phyloP scores from a whole-genome alignment of 1,140 invertebrate genomes.

The Scaptomyza graminum region DNA sequence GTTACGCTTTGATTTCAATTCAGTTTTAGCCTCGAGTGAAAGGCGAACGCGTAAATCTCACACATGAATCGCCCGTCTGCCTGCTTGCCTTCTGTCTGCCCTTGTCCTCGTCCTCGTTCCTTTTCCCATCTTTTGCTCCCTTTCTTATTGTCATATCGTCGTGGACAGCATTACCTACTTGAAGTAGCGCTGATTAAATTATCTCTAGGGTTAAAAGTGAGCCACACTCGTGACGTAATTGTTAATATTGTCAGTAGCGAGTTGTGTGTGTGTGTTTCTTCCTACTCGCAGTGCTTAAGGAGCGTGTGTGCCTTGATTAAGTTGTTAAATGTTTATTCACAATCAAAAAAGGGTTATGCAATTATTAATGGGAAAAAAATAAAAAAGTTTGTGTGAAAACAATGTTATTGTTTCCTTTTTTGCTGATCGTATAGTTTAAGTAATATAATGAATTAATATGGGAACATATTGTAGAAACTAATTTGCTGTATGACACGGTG shows the following conservation, averaged over 20 bases:
- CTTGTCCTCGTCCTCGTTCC: conserved; percentile 26
- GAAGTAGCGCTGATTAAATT: conserved; percentile 74
- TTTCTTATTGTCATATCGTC: conserved; percentile 58
- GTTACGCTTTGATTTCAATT: conserved; percentile 77
- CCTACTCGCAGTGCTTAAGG: conserved; percentile 3
- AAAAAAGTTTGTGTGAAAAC: neutral
- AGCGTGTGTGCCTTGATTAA: conserved; percentile 37
- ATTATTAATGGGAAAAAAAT: neutral
- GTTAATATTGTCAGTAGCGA: conserved; percentile 9
- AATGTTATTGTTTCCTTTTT: no score
- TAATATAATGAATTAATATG: no score
- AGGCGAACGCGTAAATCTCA: conserved; percentile 57
- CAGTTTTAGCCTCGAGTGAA: conserved; percentile 46
- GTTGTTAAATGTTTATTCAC: conserved; percentile 24
- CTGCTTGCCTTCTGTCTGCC: neutral
- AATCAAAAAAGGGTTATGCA: conserved; percentile 29
- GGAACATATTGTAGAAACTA: no score
- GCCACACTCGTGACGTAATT: conserved; percentile 66
- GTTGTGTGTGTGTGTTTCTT: conserved; percentile 4
- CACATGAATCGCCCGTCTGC: conserved; percentile 43
- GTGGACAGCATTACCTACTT: conserved; percentile 65
- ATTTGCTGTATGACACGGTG: no score
- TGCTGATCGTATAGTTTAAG: no score
- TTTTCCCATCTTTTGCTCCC: conserved; percentile 48
- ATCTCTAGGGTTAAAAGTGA: conserved; percentile 63